Conservation (phyloP, 1,140 invertebrate species). For the Pseudomyrmex dendroicus region DNA sequence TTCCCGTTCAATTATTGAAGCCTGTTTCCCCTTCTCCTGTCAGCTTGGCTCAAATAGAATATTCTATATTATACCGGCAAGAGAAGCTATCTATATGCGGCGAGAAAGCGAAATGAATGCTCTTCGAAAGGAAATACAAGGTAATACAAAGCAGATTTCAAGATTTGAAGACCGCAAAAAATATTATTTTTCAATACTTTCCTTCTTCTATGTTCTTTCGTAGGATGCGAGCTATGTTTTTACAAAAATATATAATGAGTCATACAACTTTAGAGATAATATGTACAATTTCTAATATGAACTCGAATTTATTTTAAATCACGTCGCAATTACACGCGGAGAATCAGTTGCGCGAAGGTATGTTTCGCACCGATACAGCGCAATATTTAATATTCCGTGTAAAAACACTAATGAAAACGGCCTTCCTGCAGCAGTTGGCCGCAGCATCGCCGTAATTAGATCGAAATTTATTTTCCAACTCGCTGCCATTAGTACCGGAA, state of each 20-base stretch:
- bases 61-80: constrained; percentile 43
- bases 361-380: constrained; percentile 19
- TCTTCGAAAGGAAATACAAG: neutral
- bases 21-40: constrained; percentile 20
- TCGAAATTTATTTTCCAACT: constrained; percentile 52
- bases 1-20: constrained; percentile 69
- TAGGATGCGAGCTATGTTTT: neutral
- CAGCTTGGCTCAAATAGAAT: constrained; percentile 45
- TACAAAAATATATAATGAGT: neutral
- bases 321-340: too few relatives aligned
- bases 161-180: too few relatives aligned
- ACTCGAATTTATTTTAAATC: too few relatives aligned
- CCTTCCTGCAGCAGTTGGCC: constrained; percentile 2
- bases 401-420: constrained; percentile 38
- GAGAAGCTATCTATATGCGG: neutral
- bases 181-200: neutral
- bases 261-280: too few relatives aligned
- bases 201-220: neutral
- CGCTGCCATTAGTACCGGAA: constrained; percentile 41
- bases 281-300: too few relatives aligned
- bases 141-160: neutral
- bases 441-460: constrained; percentile 33
- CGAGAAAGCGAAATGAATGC: neutral
- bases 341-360: neutral
- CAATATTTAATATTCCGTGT: constrained; percentile 28